A percentile compares a stretch with the other conserved stretches of the same genome.
Evolutionary conservation across 2,888 invertebrate genomes (phyloP).

Genomic region (Icerya purchasi): DNA sequence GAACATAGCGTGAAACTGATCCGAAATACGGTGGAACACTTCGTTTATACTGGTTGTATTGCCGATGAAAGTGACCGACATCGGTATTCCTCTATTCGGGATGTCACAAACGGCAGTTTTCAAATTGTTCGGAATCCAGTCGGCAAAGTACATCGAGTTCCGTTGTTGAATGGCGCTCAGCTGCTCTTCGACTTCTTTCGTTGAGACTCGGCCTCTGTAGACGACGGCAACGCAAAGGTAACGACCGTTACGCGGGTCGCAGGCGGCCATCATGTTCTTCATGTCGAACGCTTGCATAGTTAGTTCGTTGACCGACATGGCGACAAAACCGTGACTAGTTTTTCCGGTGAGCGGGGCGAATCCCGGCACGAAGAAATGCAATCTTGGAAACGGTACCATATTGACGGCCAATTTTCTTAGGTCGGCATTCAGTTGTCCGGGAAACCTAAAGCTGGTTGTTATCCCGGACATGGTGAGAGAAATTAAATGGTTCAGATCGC

Average conservation of each 20-base stretch:
- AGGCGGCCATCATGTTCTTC: conserved; percentile 12
- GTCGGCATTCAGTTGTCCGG: conserved; percentile 9
- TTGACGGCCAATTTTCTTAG: conserved; percentile 8
- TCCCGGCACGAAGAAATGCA: conserved; percentile 11
- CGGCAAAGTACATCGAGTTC: conserved; percentile 9
- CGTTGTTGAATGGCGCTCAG: conserved; percentile 9
- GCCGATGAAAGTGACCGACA: conserved; percentile 10
- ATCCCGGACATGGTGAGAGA: conserved; percentile 7
- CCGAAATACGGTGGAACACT: conserved; percentile 3
- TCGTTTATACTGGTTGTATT: conserved; percentile 9
- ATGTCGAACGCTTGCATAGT: conserved; percentile 11
- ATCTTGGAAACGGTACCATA: conserved; percentile 9
- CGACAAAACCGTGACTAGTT: conserved; percentile 7
- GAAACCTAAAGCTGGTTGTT: conserved; percentile 10
- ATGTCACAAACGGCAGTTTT: conserved; percentile 11
- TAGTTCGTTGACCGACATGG: conserved; percentile 9
- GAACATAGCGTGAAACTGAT: conserved; percentile 8
- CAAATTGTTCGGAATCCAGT: conserved; percentile 10
- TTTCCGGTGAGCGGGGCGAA: conserved; percentile 9
- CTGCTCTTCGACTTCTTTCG: conserved; percentile 11
- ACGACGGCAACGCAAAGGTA: conserved; percentile 11
- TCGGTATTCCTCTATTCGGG: conserved; percentile 8
- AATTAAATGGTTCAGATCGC: conserved; percentile 10
- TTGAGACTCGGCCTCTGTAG: conserved; percentile 7
- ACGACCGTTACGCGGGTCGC: conserved; percentile 7